These are phyloP conservation scores for Polyommatus iphigenia DNA, from an alignment of 2,888 invertebrate species.

Conservation along the genomic window DNA sequence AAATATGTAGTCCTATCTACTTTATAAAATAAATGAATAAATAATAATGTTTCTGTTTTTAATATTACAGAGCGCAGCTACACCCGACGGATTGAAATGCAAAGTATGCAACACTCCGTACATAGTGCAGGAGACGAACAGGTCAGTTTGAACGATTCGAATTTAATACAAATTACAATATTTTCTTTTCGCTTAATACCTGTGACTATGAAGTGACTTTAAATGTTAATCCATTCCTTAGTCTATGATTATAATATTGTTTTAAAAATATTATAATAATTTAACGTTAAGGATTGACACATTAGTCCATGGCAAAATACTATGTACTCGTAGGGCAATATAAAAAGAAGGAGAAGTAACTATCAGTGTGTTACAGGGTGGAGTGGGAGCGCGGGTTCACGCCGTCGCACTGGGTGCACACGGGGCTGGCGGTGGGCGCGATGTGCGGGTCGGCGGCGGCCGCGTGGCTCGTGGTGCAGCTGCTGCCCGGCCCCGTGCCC, in stretches of 20 bases:
- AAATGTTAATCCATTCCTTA: too few species aligned
- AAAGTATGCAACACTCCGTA: slow-evolving; percentile 93
- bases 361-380: slow-evolving; percentile 66
- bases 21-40: background rate
- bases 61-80: slow-evolving; percentile 81
- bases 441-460: slow-evolving; percentile 89
- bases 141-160: slow-evolving; percentile 56
- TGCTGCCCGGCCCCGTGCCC: slow-evolving; percentile 87
- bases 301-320: too few species aligned
- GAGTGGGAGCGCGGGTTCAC: slow-evolving; percentile 93
- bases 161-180: background rate
- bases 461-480: slow-evolving; percentile 89
- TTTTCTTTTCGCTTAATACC: background rate
- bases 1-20: too few species aligned
- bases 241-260: too few species aligned
- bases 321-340: too few species aligned
- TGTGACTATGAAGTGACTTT: too few species aligned
- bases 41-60: slow-evolving; percentile 22
- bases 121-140: slow-evolving; percentile 87
- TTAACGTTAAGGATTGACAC: too few species aligned
- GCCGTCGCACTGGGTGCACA: slow-evolving; percentile 90
- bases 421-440: slow-evolving; percentile 87
- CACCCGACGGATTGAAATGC: slow-evolving; percentile 85
- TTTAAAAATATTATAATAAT: too few species aligned
- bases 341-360: too few species aligned